Base-by-base conservation (phyloP, 2,888 invertebrate genomes). In the Gastracanthus pulcherrimus region DNA sequence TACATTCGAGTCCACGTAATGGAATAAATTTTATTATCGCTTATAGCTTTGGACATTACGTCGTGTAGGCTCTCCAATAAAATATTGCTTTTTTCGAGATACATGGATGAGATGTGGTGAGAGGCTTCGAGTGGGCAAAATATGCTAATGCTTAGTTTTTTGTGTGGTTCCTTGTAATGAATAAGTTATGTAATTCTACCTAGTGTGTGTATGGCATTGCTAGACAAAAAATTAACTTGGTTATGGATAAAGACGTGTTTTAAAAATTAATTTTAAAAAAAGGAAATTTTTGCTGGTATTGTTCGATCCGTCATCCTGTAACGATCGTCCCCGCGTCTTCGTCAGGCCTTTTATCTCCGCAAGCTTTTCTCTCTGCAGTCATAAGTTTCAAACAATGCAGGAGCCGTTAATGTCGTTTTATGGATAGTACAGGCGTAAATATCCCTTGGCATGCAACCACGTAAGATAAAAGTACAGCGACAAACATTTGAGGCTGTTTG, bases 381-480 rank as follows among this genome's bases (percentile, higher is more conserved):
- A n/a, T n/a, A 9, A 51, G 3, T 69, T 19, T n/a, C 29, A 19
- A 9, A 19, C 29, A 2, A 60, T 29, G 11, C 29, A 3, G 6
- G 26, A 41, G 60, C 16, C 62, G 34, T 45, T 74, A 60, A 60
- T 34, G 34, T 29, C 11, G 2, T 45, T 74, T 74, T 74, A 45
- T 60, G 45, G 34, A 72, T 72, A 72, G 58, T 72, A 72, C 58
- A n/a, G 26, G 38, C 70, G n/a, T 41, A 72, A 74, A 62, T 62
- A 60, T 74, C 13, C 23, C 34, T 29, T 58, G 41, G 60, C n/a
- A 34, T 34, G 62, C 23, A 48, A 45, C 41, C 45, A 26, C 55
- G 55, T 6, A 9, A 26, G 26, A 55, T 55, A 26, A 26, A 55
- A 55, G 55, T 55, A 9, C 55, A 51, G 51, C n/a, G 26, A 55